These are phyloP conservation scores for Argyresthia albistria DNA, from an alignment of 2,888 invertebrate genomes.

Conservation along the genomic window DNA sequence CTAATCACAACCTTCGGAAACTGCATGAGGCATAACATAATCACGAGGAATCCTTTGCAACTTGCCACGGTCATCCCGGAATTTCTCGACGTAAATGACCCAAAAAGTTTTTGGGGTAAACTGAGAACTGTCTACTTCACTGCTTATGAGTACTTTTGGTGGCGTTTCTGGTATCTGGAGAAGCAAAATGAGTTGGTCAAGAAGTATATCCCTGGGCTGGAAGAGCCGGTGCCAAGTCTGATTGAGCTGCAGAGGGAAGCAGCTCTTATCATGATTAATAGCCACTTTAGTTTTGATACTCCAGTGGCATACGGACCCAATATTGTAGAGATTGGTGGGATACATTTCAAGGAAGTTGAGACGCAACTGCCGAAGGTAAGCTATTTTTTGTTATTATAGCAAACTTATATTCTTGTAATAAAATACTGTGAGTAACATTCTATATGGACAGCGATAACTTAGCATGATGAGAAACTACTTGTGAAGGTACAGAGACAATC, in stretches of 20 bases:
- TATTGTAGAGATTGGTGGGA: constrained; percentile 70
- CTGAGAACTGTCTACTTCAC: constrained; percentile 59
- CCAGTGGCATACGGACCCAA: constrained; percentile 66
- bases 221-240: constrained; percentile 44
- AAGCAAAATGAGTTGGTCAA: constrained; percentile 42
- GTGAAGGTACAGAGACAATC: too few relatives aligned
- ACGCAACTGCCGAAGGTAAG: constrained; percentile 39
- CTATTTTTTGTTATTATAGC: not conserved
- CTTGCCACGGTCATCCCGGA: constrained; percentile 44
- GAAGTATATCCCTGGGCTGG: constrained; percentile 42
- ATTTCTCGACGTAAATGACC: constrained; percentile 44
- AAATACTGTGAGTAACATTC: too few relatives aligned
- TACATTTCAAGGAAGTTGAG: constrained; percentile 51
- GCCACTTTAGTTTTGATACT: constrained; percentile 59
- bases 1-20: constrained; percentile 52
- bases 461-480: too few relatives aligned
- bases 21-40: constrained; percentile 52
- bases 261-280: constrained; percentile 56
- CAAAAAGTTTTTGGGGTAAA: constrained; percentile 66
- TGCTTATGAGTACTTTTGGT: constrained; percentile 47
- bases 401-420: not conserved
- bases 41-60: constrained; percentile 48
- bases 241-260: constrained; percentile 47
- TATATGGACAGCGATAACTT: too few relatives aligned
- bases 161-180: constrained; percentile 45